Evolutionary conservation across 2,797 vertebrate species (phyloP).

Genomic region (Poecilia velifera): DNA sequence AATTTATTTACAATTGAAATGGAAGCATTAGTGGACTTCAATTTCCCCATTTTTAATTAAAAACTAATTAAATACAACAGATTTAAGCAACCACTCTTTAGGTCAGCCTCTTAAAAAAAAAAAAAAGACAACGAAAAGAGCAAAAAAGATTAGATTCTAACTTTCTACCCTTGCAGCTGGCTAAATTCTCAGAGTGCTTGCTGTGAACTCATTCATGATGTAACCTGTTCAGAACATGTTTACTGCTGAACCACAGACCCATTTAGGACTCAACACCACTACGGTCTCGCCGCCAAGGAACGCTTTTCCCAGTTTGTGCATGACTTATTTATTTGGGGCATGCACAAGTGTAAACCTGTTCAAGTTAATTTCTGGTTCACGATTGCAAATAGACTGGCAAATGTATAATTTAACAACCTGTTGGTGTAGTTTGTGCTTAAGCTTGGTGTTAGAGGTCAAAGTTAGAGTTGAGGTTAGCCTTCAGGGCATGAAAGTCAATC

Average conservation of each 20-base stretch:
- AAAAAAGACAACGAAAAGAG: not conserved
- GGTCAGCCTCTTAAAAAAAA: not conserved
- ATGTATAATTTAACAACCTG: not conserved
- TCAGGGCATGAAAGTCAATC: not conserved
- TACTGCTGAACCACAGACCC: not conserved
- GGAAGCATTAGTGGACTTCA: too few species aligned
- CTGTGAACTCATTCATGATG: not conserved
- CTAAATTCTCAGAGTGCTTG: not conserved
- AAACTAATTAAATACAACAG: not conserved
- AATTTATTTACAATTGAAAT: not conserved
- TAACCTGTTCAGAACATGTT: not conserved
- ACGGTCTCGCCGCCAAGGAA: not conserved
- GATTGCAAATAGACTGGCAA: not conserved
- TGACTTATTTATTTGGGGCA: not conserved
- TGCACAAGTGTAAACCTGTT: not conserved
- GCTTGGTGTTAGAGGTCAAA: not conserved
- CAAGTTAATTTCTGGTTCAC: not conserved
- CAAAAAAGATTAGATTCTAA: not conserved
- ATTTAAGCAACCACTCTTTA: not conserved
- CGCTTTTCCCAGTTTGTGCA: not conserved
- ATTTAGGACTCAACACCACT: not conserved
- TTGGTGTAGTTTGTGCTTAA: not conserved
- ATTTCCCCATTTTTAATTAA: not conserved
- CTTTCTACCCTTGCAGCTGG: not conserved
- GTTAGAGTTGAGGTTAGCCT: not conserved